Evolutionary conservation across 2,888 invertebrate species (phyloP).

Genomic region (Phortica okadai): DNA sequence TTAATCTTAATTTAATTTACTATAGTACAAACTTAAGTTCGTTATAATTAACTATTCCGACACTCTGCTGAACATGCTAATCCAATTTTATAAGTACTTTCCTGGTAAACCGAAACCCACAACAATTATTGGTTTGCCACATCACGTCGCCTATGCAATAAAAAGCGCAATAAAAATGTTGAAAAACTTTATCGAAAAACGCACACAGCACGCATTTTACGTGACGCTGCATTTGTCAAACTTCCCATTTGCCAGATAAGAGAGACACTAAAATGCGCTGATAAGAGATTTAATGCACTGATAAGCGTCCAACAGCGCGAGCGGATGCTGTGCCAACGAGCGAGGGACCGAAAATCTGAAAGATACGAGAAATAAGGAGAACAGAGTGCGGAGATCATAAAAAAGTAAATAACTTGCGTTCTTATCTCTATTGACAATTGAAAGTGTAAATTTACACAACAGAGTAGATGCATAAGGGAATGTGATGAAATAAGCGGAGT

Average conservation of each 20-base stretch:
- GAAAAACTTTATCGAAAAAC: not conserved
- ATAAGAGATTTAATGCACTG: not conserved
- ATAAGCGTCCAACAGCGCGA: no score
- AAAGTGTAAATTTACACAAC: constrained; percentile 66
- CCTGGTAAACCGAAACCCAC: no score
- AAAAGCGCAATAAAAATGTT: not conserved
- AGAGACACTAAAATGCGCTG: not conserved
- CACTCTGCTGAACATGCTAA: no score
- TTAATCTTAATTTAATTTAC: no score
- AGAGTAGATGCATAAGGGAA: constrained; percentile 22
- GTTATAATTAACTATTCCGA: no score
- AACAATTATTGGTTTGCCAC: no score
- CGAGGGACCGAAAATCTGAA: no score
- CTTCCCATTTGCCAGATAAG: not conserved
- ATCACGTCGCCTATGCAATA: not conserved
- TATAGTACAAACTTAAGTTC: no score
- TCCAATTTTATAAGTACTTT: no score
- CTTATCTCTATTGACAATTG: constrained; percentile 54
- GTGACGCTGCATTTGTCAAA: constrained; percentile 11
- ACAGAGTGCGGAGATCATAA: not conserved
- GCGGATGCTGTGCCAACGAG: not conserved
- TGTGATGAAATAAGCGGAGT: not conserved
- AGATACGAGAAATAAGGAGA: not conserved
- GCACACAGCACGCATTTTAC: not conserved
- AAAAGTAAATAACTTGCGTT: not conserved